phyloP scores from a whole-genome alignment of 2,797 vertebrate genomes.

The Gadopsis bispinosus region DNA sequence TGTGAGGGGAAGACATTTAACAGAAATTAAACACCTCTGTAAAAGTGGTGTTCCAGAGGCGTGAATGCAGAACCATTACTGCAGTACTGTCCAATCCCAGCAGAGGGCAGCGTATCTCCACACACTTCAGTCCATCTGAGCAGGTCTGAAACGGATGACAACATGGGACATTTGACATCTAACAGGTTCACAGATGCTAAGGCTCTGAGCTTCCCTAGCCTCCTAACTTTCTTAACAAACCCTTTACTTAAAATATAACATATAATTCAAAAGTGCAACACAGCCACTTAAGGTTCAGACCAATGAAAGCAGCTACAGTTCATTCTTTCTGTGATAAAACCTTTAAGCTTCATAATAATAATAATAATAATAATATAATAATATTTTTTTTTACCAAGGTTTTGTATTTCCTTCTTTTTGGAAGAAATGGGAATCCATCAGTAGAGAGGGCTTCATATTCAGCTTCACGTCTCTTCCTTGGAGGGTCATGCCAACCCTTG shows the following conservation, averaged over 20 bases:
- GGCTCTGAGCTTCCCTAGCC: too few relatives aligned
- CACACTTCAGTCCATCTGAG: slow-evolving; percentile 84
- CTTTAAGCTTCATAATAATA: background rate
- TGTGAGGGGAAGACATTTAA: background rate
- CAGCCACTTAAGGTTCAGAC: background rate
- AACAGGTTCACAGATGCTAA: background rate
- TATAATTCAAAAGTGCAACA: background rate
- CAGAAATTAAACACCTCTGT: slow-evolving; percentile 83
- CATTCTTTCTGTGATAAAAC: background rate
- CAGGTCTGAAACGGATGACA: slow-evolving; percentile 84
- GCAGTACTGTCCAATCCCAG: slow-evolving; percentile 90
- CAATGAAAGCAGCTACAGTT: background rate
- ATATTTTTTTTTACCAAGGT: slow-evolving; percentile 84
- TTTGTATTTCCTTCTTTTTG: slow-evolving; percentile 87
- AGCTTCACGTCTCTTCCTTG: slow-evolving; percentile 85
- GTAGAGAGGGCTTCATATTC: slow-evolving; percentile 76
- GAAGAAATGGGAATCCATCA: slow-evolving; percentile 81
- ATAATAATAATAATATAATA: background rate
- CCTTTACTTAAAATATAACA: background rate
- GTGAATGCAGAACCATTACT: slow-evolving; percentile 82
- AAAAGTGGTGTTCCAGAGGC: slow-evolving; percentile 91
- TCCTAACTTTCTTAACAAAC: background rate
- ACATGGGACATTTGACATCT: background rate
- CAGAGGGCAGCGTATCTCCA: slow-evolving; percentile 89
- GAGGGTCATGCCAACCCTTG: slow-evolving; percentile 55